Conservation (phyloP, 92 coral and sea anemone genomes). For the Siderastrea radians region DNA sequence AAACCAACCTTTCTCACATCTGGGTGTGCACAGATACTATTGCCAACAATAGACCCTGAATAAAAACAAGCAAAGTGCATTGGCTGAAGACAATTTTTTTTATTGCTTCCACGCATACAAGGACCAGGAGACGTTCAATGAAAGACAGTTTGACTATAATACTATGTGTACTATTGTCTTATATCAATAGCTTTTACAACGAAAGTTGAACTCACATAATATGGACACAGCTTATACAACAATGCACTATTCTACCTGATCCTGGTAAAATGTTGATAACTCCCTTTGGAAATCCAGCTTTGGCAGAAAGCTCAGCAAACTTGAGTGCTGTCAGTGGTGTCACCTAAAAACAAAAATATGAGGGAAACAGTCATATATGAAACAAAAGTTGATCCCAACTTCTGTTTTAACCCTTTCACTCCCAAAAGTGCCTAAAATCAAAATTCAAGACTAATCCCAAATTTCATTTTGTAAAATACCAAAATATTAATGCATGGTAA, state of each 20-base stretch:
- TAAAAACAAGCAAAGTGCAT: background rate
- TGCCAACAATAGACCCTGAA: constrained; percentile 94
- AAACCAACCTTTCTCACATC: constrained; percentile 97
- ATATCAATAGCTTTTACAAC: too few species aligned
- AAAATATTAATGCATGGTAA: too few species aligned
- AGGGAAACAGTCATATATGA: background rate
- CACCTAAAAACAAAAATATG: constrained; percentile 50
- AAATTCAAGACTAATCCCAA: too few species aligned
- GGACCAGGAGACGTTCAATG: too few species aligned
- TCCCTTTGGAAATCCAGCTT: constrained; percentile 98
- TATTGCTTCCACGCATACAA: too few species aligned
- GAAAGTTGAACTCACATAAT: background rate
- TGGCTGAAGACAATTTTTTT: too few species aligned
- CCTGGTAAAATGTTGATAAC: constrained; percentile 98
- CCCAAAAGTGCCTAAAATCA: too few species aligned
- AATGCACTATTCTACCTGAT: constrained; percentile 71
- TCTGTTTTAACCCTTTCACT: too few species aligned
- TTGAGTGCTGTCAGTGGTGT: constrained; percentile 99
- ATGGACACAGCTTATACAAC: background rate
- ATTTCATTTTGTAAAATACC: too few species aligned
- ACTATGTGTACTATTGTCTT: too few species aligned
- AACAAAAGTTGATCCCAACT: background rate
- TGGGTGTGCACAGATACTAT: constrained; percentile 91
- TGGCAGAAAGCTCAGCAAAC: constrained; percentile 96
- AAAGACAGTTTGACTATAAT: too few species aligned